Evolutionary conservation across 2,113 vertebrate species (phyloP).

Genomic region (Phrynocephalus versicolor): DNA sequence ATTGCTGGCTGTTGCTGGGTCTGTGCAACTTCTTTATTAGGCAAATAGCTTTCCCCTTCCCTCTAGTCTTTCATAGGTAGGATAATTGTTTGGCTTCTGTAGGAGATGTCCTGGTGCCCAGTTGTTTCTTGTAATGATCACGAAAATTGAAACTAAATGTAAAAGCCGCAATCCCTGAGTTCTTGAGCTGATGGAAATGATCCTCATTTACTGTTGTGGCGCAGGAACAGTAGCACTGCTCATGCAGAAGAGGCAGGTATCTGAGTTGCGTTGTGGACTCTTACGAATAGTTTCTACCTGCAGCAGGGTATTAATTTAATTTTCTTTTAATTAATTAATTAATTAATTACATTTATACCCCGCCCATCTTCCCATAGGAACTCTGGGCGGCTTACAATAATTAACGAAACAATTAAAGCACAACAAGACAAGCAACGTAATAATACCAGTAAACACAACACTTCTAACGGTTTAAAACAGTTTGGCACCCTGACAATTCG

Average conservation of each 20-base stretch:
- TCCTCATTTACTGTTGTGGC: constrained; percentile 7
- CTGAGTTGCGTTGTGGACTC: not conserved
- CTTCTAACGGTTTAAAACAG: too few species aligned
- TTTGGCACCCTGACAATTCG: too few species aligned
- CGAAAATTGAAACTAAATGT: not conserved
- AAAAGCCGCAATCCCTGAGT: not conserved
- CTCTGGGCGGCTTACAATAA: too few species aligned
- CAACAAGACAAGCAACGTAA: too few species aligned
- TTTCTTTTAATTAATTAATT: constrained; percentile 15
- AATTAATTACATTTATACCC: too few species aligned
- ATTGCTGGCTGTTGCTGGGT: not conserved
- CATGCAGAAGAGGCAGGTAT: not conserved
- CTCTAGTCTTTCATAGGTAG: not conserved
- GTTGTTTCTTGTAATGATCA: not conserved
- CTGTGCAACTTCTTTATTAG: constrained; percentile 9
- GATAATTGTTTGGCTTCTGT: not conserved
- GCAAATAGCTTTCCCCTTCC: not conserved
- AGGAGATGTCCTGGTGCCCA: not conserved
- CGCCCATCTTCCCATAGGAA: too few species aligned
- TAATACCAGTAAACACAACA: too few species aligned
- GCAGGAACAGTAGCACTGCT: not conserved
- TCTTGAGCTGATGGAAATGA: not conserved
- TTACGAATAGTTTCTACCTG: not conserved
- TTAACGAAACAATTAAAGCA: too few species aligned
- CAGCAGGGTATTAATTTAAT: not conserved